Conservation (phyloP, 1,140 invertebrate genomes). For the Limonius californicus region DNA sequence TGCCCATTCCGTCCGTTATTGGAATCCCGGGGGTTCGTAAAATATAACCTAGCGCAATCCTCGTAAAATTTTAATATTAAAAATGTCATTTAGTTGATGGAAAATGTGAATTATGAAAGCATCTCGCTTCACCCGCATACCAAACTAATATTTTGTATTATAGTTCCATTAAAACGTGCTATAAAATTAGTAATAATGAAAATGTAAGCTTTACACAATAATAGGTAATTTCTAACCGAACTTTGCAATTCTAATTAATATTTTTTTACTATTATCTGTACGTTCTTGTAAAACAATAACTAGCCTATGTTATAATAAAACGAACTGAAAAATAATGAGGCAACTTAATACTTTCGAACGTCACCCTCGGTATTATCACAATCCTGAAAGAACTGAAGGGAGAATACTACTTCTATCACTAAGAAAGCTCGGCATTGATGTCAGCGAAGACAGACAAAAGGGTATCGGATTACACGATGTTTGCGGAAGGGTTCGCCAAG, state of each 20-base stretch:
- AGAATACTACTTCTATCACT: background rate
- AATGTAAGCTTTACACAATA: no score
- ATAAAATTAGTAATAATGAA: no score
- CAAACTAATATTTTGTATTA: background rate
- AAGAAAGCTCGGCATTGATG: background rate
- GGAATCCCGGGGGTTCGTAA: conserved; percentile 25
- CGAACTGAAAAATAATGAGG: background rate
- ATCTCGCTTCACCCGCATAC: background rate
- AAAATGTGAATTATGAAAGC: conserved; percentile 16
- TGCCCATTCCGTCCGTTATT: conserved; percentile 21
- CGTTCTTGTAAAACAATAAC: background rate
- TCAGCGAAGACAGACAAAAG: background rate
- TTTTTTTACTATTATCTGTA: background rate
- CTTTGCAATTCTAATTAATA: background rate
- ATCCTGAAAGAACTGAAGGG: background rate
- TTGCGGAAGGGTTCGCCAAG: background rate
- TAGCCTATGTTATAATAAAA: background rate
- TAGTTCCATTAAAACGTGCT: background rate
- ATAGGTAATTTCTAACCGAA: no score
- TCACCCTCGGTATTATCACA: no score
- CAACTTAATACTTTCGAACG: no score
- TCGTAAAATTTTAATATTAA: conserved; percentile 33
- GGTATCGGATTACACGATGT: conserved; percentile 2
- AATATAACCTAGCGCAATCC: conserved; percentile 28
- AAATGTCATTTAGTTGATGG: conserved; percentile 28